phyloP scores from a whole-genome alignment of 1,140 invertebrate genomes.

The Drosophila varians region DNA sequence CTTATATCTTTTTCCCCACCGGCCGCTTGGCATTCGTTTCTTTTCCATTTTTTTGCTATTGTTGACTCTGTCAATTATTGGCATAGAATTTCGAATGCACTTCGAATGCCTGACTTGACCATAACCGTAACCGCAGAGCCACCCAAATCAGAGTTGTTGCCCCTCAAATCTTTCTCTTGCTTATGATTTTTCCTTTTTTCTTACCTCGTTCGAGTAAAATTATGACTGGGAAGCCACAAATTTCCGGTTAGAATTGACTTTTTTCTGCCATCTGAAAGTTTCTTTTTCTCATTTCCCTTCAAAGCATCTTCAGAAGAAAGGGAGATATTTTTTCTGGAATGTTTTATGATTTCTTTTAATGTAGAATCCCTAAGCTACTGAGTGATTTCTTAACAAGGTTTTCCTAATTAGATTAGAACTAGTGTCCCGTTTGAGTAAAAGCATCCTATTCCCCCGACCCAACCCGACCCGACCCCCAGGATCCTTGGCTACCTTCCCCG shows the following conservation, averaged over 20 bases:
- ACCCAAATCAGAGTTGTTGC: slow-evolving; percentile 61
- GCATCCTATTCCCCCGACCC: neutral
- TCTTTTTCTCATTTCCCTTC: slow-evolving; percentile 3
- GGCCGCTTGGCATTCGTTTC: slow-evolving; percentile 41
- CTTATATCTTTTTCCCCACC: slow-evolving; percentile 18
- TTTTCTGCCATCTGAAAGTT: slow-evolving; percentile 14
- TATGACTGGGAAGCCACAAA: slow-evolving; percentile 72
- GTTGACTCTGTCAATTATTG: slow-evolving; percentile 75
- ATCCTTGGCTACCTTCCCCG: neutral
- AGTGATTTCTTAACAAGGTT: neutral
- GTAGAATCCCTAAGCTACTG: neutral
- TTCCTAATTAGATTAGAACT: neutral
- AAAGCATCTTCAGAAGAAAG: neutral
- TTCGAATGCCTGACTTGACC: slow-evolving; percentile 47
- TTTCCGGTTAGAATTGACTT: slow-evolving; percentile 53
- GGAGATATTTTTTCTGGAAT: no score
- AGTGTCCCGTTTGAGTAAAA: neutral
- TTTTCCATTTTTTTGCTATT: slow-evolving; percentile 41
- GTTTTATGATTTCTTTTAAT: neutral
- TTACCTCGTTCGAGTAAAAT: slow-evolving; percentile 43
- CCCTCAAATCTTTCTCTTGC: neutral
- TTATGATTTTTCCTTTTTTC: slow-evolving; percentile 9
- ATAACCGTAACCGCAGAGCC: slow-evolving; percentile 68
- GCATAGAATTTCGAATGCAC: slow-evolving; percentile 70
- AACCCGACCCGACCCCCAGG: no score